phyloP scores from a whole-genome alignment of 2,113 vertebrate species.

The Hepsetus odoe region DNA sequence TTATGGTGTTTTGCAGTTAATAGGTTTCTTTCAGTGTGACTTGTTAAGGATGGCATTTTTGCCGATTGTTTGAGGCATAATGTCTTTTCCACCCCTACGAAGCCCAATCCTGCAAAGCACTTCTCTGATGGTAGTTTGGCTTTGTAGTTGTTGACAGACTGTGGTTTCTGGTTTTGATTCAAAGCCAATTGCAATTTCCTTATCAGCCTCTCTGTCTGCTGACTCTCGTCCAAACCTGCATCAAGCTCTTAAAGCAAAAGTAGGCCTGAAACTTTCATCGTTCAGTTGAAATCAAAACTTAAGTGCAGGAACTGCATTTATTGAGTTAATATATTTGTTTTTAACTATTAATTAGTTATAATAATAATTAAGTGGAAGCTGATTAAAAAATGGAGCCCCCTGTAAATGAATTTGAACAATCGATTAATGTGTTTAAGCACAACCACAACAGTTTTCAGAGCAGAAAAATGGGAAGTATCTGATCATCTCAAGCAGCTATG shows the following conservation, averaged over 20 bases:
- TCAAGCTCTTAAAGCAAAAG: not conserved
- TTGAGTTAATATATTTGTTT: too few species aligned
- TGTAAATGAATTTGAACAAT: too few species aligned
- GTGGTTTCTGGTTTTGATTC: slow-evolving; percentile 26
- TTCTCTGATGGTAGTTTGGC: slow-evolving; percentile 9
- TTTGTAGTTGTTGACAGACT: slow-evolving; percentile 18
- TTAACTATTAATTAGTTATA: too few species aligned
- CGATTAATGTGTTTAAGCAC: too few species aligned
- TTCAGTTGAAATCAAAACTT: too few species aligned
- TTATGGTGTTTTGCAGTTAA: not conserved
- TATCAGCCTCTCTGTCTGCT: not conserved
- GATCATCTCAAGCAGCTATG: too few species aligned
- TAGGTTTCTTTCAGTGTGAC: not conserved
- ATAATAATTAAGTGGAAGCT: too few species aligned
- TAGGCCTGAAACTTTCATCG: too few species aligned
- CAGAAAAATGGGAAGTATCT: too few species aligned
- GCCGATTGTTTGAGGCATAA: not conserved
- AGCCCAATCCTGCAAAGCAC: not conserved
- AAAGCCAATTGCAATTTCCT: slow-evolving; percentile 6
- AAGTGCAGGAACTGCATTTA: too few species aligned
- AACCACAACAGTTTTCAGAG: too few species aligned
- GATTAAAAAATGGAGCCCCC: too few species aligned
- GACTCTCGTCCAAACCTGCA: not conserved
- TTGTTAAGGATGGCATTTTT: not conserved
- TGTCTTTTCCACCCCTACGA: not conserved